These are phyloP conservation scores for Ammodytes marinus DNA, from an alignment of 2,113 vertebrate species.

Conservation along the genomic window DNA sequence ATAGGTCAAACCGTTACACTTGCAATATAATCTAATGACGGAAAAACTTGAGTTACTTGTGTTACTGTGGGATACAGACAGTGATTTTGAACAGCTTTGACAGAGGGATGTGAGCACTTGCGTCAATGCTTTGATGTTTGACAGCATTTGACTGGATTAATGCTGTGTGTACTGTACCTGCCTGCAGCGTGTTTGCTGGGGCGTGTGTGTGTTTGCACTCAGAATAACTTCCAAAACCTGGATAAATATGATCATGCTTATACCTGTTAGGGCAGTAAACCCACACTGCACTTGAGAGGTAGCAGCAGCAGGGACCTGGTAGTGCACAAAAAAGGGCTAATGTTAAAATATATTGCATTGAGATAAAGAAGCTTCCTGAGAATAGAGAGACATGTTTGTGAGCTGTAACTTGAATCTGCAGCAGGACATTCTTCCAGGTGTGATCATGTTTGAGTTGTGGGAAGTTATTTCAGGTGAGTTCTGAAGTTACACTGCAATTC, in stretches of 20 bases:
- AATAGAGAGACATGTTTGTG: slow-evolving; percentile 35
- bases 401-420: slow-evolving; percentile 24
- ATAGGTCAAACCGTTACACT: not conserved
- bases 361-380: slow-evolving; percentile 2
- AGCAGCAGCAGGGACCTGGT: not conserved
- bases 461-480: not conserved
- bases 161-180: slow-evolving; percentile 4
- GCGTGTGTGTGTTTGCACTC: not conserved
- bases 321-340: not conserved
- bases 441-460: slow-evolving; percentile 1
- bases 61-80: not conserved
- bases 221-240: not conserved
- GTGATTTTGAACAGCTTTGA: slow-evolving; percentile 37
- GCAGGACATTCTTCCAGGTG: not conserved
- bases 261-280: not conserved
- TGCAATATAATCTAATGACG: not conserved
- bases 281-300: not conserved
- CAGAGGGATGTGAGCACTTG: slow-evolving; percentile 45
- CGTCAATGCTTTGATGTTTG: slow-evolving; percentile 41
- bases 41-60: not conserved
- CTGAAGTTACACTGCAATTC: not conserved
- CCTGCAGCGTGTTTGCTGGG: not conserved
- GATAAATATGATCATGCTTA: not conserved
- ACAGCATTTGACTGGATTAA: not conserved
- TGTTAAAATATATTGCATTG: not conserved